Percentiles rank a stretch among this genome's conserved stretches.
Evolutionary conservation across 2,888 invertebrate genomes (phyloP).

Genomic region (Limulus polyphemus): DNA sequence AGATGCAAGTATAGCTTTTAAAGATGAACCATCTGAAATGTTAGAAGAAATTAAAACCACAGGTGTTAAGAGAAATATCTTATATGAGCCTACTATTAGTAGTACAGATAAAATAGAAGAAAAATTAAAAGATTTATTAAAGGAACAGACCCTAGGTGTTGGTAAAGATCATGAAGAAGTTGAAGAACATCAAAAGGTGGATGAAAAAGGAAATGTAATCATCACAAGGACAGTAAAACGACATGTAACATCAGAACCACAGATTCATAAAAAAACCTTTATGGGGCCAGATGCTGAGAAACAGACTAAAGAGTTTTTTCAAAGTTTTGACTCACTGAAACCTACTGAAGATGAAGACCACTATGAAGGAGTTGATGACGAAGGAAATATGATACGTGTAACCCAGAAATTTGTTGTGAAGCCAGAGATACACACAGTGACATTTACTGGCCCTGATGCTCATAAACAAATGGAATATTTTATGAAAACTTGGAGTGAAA

Average conservation of each 20-base stretch:
- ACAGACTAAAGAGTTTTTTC: slow-evolving; percentile 42
- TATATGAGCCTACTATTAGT: slow-evolving; percentile 3
- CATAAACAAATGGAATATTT: slow-evolving; percentile 42
- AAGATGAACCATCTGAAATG: too few relatives aligned
- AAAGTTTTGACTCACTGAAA: slow-evolving; percentile 24
- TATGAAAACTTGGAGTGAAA: slow-evolving; percentile 32
- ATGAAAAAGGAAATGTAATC: slow-evolving; percentile 22
- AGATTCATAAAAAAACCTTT: slow-evolving; percentile 33
- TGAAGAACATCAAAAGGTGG: slow-evolving; percentile 18
- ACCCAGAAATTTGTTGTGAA: slow-evolving; percentile 39
- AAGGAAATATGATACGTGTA: slow-evolving; percentile 23
- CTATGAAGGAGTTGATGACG: slow-evolving; percentile 24
- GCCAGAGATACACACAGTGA: slow-evolving; percentile 43
- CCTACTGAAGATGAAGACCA: slow-evolving; percentile 24
- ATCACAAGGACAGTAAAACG: slow-evolving; percentile 17
- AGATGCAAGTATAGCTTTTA: too few relatives aligned
- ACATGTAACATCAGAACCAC: slow-evolving; percentile 14
- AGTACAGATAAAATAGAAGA: slow-evolving; percentile 20
- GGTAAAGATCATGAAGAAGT: slow-evolving; percentile 17
- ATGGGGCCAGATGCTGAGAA: slow-evolving; percentile 43
- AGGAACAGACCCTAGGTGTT: slow-evolving; percentile 8
- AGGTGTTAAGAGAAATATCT: too few relatives aligned
- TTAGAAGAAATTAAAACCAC: too few relatives aligned
- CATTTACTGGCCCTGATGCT: slow-evolving; percentile 44
- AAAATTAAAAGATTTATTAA: slow-evolving; percentile 23